phyloP scores from a whole-genome alignment of 2,888 invertebrate genomes.

The Perizoma flavofasciatum region DNA sequence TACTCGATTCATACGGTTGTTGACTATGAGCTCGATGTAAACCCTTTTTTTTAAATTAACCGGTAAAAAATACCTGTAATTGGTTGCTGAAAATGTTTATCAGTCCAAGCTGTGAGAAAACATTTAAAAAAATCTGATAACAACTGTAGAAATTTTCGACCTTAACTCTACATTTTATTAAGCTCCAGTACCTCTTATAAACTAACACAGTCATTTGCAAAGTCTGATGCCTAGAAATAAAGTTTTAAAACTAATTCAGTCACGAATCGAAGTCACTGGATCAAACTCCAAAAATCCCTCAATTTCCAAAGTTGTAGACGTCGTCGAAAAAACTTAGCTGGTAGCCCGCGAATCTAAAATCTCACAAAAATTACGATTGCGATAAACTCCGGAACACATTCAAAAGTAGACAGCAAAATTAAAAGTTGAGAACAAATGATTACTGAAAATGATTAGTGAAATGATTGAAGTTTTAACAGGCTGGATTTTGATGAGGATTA shows the following conservation, averaged over 20 bases:
- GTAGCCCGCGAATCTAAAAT: slow-evolving; percentile 5
- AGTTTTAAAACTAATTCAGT: slow-evolving; percentile 5
- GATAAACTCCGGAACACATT: slow-evolving; percentile 18
- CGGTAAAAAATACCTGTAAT: too few species aligned
- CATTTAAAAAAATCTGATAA: too few species aligned
- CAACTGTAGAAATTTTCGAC: too few species aligned
- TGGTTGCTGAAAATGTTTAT: too few species aligned
- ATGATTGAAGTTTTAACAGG: slow-evolving; percentile 14
- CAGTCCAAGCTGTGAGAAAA: too few species aligned
- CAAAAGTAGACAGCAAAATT: slow-evolving; percentile 25
- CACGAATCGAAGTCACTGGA: slow-evolving; percentile 9
- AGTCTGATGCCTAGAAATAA: not conserved
- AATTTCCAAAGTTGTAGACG: slow-evolving; percentile 9
- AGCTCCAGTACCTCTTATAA: too few species aligned
- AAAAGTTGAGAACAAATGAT: slow-evolving; percentile 31
- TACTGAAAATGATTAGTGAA: too few species aligned
- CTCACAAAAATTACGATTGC: slow-evolving; percentile 12
- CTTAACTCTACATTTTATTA: too few species aligned
- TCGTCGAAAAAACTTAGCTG: slow-evolving; percentile 14
- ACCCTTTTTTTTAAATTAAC: too few species aligned
- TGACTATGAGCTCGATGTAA: too few species aligned
- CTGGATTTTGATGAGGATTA: not conserved
- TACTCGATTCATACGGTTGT: too few species aligned
- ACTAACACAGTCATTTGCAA: too few species aligned
- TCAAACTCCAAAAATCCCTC: not conserved